phyloP scores from a whole-genome alignment of 2,888 invertebrate genomes.

The Halictus ligatus region DNA sequence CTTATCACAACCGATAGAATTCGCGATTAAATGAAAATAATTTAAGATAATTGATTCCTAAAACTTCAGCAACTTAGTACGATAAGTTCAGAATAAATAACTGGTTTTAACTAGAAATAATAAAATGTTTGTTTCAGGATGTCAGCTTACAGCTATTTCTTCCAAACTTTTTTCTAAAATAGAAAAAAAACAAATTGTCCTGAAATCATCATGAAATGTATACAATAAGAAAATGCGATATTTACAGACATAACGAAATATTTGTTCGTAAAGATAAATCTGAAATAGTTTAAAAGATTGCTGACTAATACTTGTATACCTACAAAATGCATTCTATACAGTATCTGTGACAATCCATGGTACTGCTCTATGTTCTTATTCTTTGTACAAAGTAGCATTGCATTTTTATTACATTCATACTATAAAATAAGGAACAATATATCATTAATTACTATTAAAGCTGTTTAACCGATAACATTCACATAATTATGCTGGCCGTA shows the following conservation, averaged over 20 bases:
- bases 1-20: slow-evolving; percentile 20
- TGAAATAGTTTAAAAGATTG: slow-evolving; percentile 8
- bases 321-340: background rate
- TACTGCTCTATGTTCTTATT: background rate
- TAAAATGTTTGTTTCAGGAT: background rate
- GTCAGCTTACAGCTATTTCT: slow-evolving; percentile 4
- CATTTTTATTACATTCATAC: slow-evolving; percentile 16
- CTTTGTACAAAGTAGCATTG: slow-evolving; percentile 18
- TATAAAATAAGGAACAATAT: slow-evolving; percentile 35
- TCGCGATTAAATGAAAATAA: background rate
- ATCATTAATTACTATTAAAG: slow-evolving; percentile 43
- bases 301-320: background rate
- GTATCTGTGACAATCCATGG: background rate
- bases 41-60: slow-evolving; percentile 2
- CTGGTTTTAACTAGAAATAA: background rate
- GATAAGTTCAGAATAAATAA: slow-evolving; percentile 15
- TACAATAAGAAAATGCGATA: background rate
- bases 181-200: background rate
- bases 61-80: slow-evolving; percentile 16
- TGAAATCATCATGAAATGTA: background rate
- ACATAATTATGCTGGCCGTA: slow-evolving; percentile 12
- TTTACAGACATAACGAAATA: background rate
- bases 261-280: background rate
- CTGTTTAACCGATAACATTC: slow-evolving; percentile 32
- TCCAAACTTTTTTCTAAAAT: slow-evolving; percentile 7